Conservation (phyloP, 1,140 invertebrate species). For the Vanessa atalanta region DNA sequence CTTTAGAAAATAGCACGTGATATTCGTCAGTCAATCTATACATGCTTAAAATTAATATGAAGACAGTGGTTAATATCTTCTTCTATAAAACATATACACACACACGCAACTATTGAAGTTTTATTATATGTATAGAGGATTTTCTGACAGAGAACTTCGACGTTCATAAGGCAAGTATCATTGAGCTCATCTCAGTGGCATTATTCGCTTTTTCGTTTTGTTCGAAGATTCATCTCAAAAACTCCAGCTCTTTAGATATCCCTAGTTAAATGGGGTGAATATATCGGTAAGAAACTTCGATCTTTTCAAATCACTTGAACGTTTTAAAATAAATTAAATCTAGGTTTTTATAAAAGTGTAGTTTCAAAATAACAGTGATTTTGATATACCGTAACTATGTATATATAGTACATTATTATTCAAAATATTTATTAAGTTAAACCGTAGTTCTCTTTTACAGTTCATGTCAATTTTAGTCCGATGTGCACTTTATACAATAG, state of each 20-base stretch:
- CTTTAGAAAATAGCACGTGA: too few relatives aligned
- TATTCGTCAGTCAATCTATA: too few relatives aligned
- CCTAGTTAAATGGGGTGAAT: background rate
- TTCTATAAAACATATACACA: background rate
- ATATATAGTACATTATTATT: background rate
- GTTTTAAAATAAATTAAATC: background rate
- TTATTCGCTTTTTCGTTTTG: constrained; percentile 14
- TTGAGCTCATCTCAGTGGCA: constrained; percentile 8
- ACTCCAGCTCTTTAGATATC: background rate
- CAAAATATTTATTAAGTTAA: background rate
- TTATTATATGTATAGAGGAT: background rate
- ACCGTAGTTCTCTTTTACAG: background rate
- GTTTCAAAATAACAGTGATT: too few relatives aligned
- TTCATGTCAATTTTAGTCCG: constrained; percentile 1
- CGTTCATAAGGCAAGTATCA: constrained; percentile 10
- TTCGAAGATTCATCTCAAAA: constrained; percentile 10
- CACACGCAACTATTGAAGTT: background rate
- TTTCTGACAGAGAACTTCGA: background rate
- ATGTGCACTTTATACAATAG: constrained; percentile 9
- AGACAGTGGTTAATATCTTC: too few relatives aligned
- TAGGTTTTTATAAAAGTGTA: too few relatives aligned
- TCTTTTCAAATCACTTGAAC: background rate
- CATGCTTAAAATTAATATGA: too few relatives aligned
- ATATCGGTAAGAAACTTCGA: background rate
- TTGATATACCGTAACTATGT: too few relatives aligned